These are phyloP conservation scores for Telmatherina bonti DNA, from an alignment of 2,797 vertebrate genomes.

Conservation along the genomic window DNA sequence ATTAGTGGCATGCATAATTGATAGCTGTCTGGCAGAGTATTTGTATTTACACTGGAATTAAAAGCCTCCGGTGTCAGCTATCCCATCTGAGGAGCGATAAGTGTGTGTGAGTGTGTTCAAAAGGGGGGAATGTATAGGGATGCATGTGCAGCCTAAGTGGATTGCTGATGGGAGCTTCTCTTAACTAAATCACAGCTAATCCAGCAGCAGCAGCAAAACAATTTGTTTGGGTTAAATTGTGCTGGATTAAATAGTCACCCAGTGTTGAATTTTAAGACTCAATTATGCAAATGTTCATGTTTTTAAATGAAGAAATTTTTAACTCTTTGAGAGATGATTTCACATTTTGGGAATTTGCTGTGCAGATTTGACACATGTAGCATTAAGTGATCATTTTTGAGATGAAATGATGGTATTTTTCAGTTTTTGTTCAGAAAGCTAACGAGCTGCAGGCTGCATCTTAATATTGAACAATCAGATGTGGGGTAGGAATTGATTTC, in stretches of 20 bases:
- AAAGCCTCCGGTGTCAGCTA: conserved; percentile 86
- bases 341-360: not conserved
- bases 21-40: conserved; percentile 85
- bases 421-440: no score
- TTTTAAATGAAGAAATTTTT: not conserved
- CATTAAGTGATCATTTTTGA: not conserved
- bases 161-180: conserved; percentile 40
- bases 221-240: conserved; percentile 25
- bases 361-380: not conserved
- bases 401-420: no score
- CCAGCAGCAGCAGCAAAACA: conserved; percentile 29
- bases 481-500: no score
- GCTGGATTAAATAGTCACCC: conserved; percentile 21
- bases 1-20: conserved; percentile 86
- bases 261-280: not conserved
- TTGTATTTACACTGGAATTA: conserved; percentile 88
- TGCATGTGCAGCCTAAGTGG: conserved; percentile 43
- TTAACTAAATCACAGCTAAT: conserved; percentile 52
- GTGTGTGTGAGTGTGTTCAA: conserved; percentile 29
- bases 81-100: conserved; percentile 62
- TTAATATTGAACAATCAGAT: no score
- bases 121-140: conserved; percentile 32
- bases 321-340: not conserved
- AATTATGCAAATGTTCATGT: not conserved
- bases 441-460: no score